phyloP scores from a whole-genome alignment of 2,113 vertebrate species.

The Forbesichthys papilliferus region DNA sequence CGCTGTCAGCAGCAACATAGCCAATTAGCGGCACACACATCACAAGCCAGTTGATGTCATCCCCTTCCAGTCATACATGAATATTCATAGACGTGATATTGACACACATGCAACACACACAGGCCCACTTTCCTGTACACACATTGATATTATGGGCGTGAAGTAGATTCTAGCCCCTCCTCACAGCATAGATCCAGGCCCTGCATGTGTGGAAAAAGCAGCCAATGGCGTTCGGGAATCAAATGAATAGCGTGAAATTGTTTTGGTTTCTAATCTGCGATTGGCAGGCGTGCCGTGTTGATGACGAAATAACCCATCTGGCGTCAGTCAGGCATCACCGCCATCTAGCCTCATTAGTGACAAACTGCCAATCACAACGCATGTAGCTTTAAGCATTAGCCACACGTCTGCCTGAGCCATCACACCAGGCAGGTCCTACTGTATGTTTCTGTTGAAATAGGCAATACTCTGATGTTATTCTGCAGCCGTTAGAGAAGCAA shows the following conservation, averaged over 20 bases:
- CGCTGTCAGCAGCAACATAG: neutral
- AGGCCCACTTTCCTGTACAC: neutral
- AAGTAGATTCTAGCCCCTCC: constrained; percentile 16
- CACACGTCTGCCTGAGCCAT: neutral
- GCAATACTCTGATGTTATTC: too few species aligned
- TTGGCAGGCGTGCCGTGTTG: constrained; percentile 24
- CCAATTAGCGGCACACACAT: constrained; percentile 1
- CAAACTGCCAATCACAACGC: constrained; percentile 2
- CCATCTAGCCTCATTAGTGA: constrained; percentile 30
- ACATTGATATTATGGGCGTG: constrained; percentile 5
- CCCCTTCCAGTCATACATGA: neutral
- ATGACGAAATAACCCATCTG: constrained; percentile 43
- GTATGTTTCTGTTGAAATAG: neutral
- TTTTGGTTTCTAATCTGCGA: constrained; percentile 33
- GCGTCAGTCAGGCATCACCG: constrained; percentile 30
- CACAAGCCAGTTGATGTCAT: neutral
- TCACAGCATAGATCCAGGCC: constrained; percentile 17
- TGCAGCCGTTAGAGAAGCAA: neutral
- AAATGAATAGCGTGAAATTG: constrained; percentile 20
- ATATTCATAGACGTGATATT: neutral
- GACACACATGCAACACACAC: neutral
- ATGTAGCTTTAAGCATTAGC: constrained; percentile 12
- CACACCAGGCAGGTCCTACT: neutral
- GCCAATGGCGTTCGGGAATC: constrained; percentile 3
- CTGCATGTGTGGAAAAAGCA: constrained; percentile 17